phyloP scores from a whole-genome alignment of 1,140 invertebrate species.

The Trichogramma pretiosum region DNA sequence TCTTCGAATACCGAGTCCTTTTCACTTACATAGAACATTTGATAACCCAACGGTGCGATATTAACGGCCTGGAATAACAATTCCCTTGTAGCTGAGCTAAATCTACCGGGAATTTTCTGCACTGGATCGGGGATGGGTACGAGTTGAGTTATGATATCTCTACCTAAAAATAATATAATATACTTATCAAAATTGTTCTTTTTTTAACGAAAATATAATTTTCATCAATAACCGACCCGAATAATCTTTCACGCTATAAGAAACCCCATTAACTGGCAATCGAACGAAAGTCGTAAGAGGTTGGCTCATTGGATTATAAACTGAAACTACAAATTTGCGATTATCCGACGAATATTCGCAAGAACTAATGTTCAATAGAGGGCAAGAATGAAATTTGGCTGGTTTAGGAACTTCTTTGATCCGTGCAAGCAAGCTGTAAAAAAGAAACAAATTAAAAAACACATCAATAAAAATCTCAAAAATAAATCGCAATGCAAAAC shows the following conservation, averaged over 20 bases:
- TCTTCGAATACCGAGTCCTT: conserved; percentile 7
- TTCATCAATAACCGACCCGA: background rate
- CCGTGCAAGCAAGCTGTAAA: conserved; percentile 25
- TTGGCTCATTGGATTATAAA: conserved; percentile 76
- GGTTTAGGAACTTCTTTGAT: background rate
- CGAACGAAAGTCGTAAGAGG: conserved; percentile 56
- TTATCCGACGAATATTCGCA: conserved; percentile 56
- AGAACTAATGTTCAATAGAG: conserved; percentile 56
- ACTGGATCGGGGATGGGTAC: conserved; percentile 54
- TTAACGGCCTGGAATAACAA: conserved; percentile 56
- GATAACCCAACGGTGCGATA: conserved; percentile 58
- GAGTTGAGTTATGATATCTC: conserved; percentile 50
- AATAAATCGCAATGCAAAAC: background rate
- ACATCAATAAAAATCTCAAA: background rate
- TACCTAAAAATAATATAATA: conserved; percentile 46
- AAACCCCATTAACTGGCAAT: conserved; percentile 56
- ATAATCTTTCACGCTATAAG: conserved; percentile 59
- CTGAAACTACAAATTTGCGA: conserved; percentile 55
- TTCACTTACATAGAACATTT: conserved; percentile 50
- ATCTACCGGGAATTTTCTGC: conserved; percentile 54
- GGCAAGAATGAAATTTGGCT: conserved; percentile 49
- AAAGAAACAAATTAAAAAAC: conserved; percentile 1
- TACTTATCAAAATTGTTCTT: conserved; percentile 8
- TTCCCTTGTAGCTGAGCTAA: conserved; percentile 52
- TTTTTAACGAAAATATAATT: background rate